Conservation (phyloP, 1,140 invertebrate species). For the Tetranychus cinnabarinus region DNA sequence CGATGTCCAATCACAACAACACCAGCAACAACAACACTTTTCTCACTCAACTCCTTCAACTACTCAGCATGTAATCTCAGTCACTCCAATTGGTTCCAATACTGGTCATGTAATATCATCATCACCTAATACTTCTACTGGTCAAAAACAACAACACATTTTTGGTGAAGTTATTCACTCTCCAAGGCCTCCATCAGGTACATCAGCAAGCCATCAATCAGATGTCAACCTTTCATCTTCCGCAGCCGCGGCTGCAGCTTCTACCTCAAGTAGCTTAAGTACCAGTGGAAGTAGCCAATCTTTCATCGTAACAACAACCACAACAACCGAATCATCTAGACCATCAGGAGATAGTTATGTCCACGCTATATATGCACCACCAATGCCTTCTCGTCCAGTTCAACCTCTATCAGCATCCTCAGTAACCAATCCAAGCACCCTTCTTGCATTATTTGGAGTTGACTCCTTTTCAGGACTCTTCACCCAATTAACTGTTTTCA, state of each 20-base stretch:
- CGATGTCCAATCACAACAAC: too few relatives aligned
- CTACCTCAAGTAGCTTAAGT: neutral
- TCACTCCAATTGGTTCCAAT: too few relatives aligned
- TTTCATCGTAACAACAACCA: neutral
- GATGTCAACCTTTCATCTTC: too few relatives aligned
- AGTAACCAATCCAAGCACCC: neutral
- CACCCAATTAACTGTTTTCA: neutral
- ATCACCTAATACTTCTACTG: too few relatives aligned
- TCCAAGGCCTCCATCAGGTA: too few relatives aligned
- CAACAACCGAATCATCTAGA: neutral
- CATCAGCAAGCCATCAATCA: too few relatives aligned
- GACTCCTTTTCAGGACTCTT: neutral
- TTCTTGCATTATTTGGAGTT: neutral
- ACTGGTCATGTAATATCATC: too few relatives aligned
- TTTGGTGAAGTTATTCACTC: too few relatives aligned
- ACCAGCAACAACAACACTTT: too few relatives aligned
- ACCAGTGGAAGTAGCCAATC: neutral
- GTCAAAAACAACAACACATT: too few relatives aligned
- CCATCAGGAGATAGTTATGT: neutral
- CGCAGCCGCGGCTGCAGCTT: neutral
- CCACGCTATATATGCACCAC: slow-evolving; percentile 7
- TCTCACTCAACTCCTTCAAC: too few relatives aligned
- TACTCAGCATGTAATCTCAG: too few relatives aligned
- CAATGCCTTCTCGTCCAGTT: slow-evolving; percentile 4
- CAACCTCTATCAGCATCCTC: neutral